These are phyloP conservation scores for Carterocephalus palaemon DNA, from an alignment of 2,888 invertebrate species.

Conservation along the genomic window DNA sequence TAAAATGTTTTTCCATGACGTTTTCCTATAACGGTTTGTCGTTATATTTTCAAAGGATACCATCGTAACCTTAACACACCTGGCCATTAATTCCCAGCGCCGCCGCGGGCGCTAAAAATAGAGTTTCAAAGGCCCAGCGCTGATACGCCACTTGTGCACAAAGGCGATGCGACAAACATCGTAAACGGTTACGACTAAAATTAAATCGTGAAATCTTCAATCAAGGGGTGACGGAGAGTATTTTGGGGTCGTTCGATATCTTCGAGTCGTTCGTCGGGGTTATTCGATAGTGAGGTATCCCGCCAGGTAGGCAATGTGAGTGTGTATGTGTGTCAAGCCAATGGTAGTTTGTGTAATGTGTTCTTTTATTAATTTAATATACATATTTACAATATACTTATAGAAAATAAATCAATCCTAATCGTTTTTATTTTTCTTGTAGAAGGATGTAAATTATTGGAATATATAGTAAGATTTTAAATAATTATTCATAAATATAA, in stretches of 20 bases:
- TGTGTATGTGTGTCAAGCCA: too few species aligned
- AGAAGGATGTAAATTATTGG: not conserved
- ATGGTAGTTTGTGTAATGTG: too few species aligned
- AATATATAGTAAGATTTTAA: not conserved
- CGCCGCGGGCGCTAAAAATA: conserved; percentile 47
- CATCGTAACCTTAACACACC: conserved; percentile 26
- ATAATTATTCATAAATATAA: too few species aligned
- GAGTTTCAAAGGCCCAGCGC: conserved; percentile 31
- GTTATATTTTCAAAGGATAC: conserved; percentile 5
- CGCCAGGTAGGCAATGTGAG: too few species aligned
- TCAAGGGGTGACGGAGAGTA: conserved; percentile 38
- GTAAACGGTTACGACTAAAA: conserved; percentile 56
- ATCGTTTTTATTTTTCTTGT: conserved; percentile 3
- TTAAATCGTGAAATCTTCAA: conserved; percentile 48
- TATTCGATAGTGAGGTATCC: too few species aligned
- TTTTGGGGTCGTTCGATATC: conserved; percentile 25
- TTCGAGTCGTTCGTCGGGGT: too few species aligned
- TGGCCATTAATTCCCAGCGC: conserved; percentile 22
- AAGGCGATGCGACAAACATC: conserved; percentile 57
- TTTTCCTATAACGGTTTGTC: too few species aligned
- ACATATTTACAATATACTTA: too few species aligned
- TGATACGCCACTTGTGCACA: conserved; percentile 42
- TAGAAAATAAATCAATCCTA: conserved; percentile 10
- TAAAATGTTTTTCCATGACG: not conserved
- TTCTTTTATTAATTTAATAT: too few species aligned